Percentiles rank a stretch among this genome's conserved stretches.
Conservation (phyloP, 2,113 vertebrate species). For the Rhipidura dahli region DNA sequence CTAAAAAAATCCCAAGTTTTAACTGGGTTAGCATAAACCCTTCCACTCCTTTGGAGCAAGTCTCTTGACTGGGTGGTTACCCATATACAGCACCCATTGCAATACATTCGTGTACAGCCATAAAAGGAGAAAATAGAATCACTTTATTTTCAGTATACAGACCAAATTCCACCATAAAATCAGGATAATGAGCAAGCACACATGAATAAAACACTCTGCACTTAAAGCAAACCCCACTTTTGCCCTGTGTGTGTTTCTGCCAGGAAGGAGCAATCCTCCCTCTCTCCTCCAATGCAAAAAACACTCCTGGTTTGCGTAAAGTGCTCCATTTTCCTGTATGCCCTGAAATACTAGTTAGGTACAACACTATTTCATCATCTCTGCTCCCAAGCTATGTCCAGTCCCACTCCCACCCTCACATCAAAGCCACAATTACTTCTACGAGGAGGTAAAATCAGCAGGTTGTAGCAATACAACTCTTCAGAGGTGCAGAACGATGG, state of each 20-base stretch:
- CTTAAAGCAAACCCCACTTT: background rate
- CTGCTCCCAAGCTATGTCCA: background rate
- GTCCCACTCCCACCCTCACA: background rate
- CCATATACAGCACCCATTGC: background rate
- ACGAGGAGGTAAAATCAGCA: background rate
- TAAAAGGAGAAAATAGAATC: constrained; percentile 57
- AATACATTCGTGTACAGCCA: background rate
- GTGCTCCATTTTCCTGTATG: background rate
- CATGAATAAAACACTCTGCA: constrained; percentile 47
- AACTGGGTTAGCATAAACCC: background rate
- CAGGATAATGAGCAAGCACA: constrained; percentile 41
- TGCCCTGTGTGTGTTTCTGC: background rate
- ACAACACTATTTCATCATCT: background rate
- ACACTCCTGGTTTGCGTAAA: background rate
- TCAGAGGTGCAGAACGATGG: background rate
- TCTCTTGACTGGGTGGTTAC: background rate
- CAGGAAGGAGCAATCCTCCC: background rate
- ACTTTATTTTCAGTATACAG: constrained; percentile 72
- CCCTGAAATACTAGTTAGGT: constrained; percentile 17
- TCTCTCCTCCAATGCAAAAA: background rate
- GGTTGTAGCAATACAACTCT: background rate
- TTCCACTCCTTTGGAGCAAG: background rate
- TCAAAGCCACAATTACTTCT: background rate
- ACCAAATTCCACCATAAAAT: constrained; percentile 39
- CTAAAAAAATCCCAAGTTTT: background rate